Evolutionary conservation across 2,113 vertebrate genomes (phyloP).

Genomic region (Corythornis madagascariensis): DNA sequence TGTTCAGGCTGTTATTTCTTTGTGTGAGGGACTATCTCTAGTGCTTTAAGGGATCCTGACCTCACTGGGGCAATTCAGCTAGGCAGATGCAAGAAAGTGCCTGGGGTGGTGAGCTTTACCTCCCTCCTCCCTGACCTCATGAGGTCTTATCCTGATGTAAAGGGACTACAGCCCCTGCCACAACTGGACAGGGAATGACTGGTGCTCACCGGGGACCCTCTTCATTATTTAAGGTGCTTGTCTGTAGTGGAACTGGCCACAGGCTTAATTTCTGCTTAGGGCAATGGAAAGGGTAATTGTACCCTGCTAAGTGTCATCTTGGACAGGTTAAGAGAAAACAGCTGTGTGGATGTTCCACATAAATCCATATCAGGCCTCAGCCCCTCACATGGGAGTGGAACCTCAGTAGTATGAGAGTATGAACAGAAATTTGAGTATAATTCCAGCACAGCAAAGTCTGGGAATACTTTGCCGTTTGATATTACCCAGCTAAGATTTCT

Average conservation of each 20-base stretch:
- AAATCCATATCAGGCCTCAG: not conserved
- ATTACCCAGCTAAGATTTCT: not conserved
- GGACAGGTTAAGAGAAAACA: not conserved
- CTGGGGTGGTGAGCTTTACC: not conserved
- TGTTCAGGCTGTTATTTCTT: not conserved
- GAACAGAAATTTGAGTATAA: not conserved
- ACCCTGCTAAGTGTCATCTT: not conserved
- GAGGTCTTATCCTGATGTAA: not conserved
- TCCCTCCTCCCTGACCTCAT: not conserved
- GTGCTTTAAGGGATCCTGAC: not conserved
- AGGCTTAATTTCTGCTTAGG: not conserved
- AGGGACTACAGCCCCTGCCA: not conserved
- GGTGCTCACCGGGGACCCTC: not conserved
- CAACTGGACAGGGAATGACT: not conserved
- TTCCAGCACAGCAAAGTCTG: not conserved
- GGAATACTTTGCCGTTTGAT: not conserved
- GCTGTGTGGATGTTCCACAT: not conserved
- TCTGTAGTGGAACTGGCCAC: not conserved
- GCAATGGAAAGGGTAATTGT: not conserved
- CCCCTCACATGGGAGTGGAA: not conserved
- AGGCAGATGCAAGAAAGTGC: not conserved
- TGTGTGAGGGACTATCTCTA: not conserved
- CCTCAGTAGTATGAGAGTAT: not conserved
- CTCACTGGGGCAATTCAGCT: not conserved
- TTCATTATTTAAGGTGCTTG: not conserved